These are phyloP conservation scores for Semnornis frantzii DNA, from an alignment of 2,113 vertebrate genomes.

Conservation along the genomic window DNA sequence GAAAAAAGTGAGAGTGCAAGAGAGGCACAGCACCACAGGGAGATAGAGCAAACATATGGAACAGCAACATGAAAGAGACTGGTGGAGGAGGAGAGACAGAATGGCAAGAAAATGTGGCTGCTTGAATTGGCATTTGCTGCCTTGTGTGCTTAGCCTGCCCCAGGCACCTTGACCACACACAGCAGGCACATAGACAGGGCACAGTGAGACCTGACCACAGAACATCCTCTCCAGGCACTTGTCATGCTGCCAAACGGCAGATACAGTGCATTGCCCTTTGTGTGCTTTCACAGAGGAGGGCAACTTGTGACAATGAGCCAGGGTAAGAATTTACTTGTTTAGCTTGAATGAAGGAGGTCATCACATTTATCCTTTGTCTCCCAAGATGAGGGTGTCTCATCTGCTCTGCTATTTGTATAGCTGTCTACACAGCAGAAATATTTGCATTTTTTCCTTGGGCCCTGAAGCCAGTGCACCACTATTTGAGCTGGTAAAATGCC, in stretches of 20 bases:
- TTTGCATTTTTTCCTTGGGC: constrained; percentile 30
- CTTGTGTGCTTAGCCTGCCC: neutral
- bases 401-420: constrained; percentile 53
- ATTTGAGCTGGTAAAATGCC: constrained; percentile 44
- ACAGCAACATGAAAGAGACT: neutral
- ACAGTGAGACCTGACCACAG: neutral
- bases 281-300: neutral
- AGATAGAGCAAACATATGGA: neutral
- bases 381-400: neutral
- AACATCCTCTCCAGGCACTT: neutral
- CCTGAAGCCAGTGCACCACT: constrained; percentile 17
- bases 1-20: neutral
- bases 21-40: neutral
- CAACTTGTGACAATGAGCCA: neutral
- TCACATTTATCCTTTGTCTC: neutral
- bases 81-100: neutral
- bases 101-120: neutral
- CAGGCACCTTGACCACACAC: neutral
- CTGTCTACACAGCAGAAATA: constrained; percentile 5
- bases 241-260: neutral
- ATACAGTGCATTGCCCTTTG: neutral
- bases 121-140: neutral
- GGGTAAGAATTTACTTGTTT: neutral
- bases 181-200: neutral
- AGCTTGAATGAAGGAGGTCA: constrained; percentile 1